Conservation (phyloP, 2,113 vertebrate species). For the Bubalus kerabau region DNA sequence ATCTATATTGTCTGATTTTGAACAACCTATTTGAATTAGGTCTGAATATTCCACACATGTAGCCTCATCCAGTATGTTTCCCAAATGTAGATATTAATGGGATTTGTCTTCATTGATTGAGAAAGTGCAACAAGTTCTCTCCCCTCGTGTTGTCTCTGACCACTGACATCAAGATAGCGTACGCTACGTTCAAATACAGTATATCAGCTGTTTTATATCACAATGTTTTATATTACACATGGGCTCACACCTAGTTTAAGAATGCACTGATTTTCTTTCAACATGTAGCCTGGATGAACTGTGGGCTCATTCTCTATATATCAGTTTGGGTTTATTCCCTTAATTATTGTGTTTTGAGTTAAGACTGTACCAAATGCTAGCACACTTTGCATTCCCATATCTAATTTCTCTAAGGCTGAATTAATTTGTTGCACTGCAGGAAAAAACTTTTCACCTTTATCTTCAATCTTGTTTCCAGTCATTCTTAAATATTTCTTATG, state of each 20-base stretch:
- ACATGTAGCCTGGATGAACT: constrained; percentile 79
- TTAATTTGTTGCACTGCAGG: constrained; percentile 84
- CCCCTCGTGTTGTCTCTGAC: constrained; percentile 80
- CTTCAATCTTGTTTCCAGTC: constrained; percentile 87
- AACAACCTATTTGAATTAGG: constrained; percentile 75
- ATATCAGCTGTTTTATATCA: constrained; percentile 81
- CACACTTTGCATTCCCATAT: constrained; percentile 81
- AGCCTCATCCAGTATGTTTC: constrained; percentile 82
- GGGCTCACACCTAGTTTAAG: constrained; percentile 86
- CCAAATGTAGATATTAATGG: constrained; percentile 85
- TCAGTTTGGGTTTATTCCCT: constrained; percentile 80
- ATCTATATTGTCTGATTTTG: constrained; percentile 76
- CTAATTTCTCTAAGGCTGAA: constrained; percentile 81
- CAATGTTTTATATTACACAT: constrained; percentile 80
- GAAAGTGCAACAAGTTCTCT: constrained; percentile 80
- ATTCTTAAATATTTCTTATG: constrained; percentile 77
- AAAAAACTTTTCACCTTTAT: constrained; percentile 82
- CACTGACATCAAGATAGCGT: constrained; percentile 84
- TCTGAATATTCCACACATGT: constrained; percentile 80
- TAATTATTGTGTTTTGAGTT: constrained; percentile 77
- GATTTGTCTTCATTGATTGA: constrained; percentile 72
- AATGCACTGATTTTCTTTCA: constrained; percentile 81
- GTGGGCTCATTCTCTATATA: constrained; percentile 86
- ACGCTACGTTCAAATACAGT: constrained; percentile 79
- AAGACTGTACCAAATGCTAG: constrained; percentile 79